Conservation (phyloP, 2,888 invertebrate species). For the Apomyelois bistriatella region DNA sequence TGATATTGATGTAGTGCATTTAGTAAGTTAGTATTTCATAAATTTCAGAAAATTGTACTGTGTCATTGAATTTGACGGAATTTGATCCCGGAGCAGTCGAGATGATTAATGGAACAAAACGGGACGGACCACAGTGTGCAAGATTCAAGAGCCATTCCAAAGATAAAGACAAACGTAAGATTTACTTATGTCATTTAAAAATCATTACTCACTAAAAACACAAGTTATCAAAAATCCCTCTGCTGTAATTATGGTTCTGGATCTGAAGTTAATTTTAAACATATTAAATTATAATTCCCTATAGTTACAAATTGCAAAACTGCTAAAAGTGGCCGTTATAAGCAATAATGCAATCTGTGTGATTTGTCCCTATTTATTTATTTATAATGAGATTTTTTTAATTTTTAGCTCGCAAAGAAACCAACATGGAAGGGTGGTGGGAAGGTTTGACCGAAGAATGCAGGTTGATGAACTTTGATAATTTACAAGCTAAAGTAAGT, state of each 20-base stretch:
- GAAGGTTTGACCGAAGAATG: conserved; percentile 85
- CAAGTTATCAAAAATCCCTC: no score
- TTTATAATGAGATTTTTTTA: no score
- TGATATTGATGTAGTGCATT: no score
- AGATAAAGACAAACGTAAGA: conserved; percentile 63
- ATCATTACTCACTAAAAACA: background rate
- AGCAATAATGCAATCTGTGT: no score
- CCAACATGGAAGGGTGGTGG: conserved; percentile 85
- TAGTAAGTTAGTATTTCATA: no score
- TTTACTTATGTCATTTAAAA: background rate
- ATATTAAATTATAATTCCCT: no score
- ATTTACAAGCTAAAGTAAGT: conserved; percentile 75
- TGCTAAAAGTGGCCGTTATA: no score
- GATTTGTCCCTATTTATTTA: no score
- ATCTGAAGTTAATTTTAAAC: no score
- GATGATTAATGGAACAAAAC: conserved; percentile 52
- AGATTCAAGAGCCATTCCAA: conserved; percentile 69
- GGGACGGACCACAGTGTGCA: conserved; percentile 48
- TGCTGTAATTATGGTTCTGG: no score
- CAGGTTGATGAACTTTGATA: conserved; percentile 83
- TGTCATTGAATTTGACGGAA: conserved; percentile 40
- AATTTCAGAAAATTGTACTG: conserved; percentile 59
- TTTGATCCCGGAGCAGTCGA: conserved; percentile 58
- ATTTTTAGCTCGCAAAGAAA: conserved; percentile 47
- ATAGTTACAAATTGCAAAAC: no score